These are phyloP conservation scores for Euphonia xanthogaster DNA, from an alignment of 2,797 vertebrate species.

Conservation along the genomic window DNA sequence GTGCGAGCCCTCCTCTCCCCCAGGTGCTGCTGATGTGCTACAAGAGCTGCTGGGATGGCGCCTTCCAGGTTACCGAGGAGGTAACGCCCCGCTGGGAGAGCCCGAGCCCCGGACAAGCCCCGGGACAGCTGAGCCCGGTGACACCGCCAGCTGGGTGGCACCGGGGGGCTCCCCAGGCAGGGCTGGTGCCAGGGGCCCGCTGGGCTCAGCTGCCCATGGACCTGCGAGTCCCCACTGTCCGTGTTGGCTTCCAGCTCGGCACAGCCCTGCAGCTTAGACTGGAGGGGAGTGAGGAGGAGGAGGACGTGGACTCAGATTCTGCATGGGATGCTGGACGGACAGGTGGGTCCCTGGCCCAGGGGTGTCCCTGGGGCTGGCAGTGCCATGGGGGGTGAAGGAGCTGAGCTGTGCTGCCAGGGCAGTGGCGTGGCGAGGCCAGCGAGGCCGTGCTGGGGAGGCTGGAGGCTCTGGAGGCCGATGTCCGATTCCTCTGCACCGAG, in stretches of 20 bases:
- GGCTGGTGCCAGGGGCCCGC: fast-evolving
- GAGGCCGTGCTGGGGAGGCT: slow-evolving; percentile 62
- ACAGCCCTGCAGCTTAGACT: neutral
- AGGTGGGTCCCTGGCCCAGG: neutral
- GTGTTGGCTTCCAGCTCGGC: neutral
- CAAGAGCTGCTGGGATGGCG: slow-evolving; percentile 42
- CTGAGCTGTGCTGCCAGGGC: neutral
- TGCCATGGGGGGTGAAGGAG: fast-evolving
- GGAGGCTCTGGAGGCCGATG: slow-evolving; percentile 77
- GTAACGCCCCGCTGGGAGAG: neutral
- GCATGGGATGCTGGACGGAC: fast-evolving
- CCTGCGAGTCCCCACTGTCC: neutral
- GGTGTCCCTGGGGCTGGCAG: neutral
- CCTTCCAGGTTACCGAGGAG: slow-evolving; percentile 24
- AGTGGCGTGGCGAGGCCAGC: neutral
- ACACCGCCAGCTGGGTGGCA: neutral
- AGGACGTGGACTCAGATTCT: fast-evolving
- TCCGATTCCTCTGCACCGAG: slow-evolving; percentile 77
- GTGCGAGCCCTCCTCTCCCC: neutral
- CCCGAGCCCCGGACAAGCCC: fast-evolving
- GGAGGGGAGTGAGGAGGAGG: neutral
- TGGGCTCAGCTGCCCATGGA: fast-evolving
- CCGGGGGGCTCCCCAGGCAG: fast-evolving
- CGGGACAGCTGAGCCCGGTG: fast-evolving
- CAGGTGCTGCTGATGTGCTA: slow-evolving; percentile 57